Conservation (phyloP, 2,113 vertebrate species). For the Notothenia coriiceps region DNA sequence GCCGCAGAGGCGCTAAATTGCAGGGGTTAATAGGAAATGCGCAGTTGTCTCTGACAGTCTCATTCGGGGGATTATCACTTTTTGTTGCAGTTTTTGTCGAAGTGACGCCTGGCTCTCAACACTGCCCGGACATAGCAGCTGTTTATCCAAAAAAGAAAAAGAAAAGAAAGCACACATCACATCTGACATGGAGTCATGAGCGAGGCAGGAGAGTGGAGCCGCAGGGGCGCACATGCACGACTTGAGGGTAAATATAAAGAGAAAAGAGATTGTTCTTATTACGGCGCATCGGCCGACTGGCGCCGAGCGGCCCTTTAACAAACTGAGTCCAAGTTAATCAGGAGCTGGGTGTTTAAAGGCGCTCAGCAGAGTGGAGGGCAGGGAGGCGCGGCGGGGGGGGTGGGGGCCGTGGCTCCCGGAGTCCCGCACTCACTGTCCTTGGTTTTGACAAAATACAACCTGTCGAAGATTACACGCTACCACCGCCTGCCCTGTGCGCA, state of each 20-base stretch:
- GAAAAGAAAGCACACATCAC: slow-evolving; percentile 5
- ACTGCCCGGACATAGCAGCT: slow-evolving; percentile 47
- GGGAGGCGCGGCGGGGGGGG: slow-evolving; percentile 3
- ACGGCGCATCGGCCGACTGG: slow-evolving; percentile 90
- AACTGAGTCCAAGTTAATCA: slow-evolving; percentile 84
- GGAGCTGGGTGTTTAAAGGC: slow-evolving; percentile 77
- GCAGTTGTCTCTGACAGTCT: slow-evolving; percentile 51
- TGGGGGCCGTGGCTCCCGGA: slow-evolving; percentile 35
- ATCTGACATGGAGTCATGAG: slow-evolving; percentile 61
- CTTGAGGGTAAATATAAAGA: slow-evolving; percentile 91
- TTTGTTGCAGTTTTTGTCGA: slow-evolving; percentile 74
- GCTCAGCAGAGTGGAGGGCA: slow-evolving; percentile 66
- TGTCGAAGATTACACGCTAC: slow-evolving; percentile 53
- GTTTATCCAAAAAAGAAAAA: slow-evolving; percentile 35
- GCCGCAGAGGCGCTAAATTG: slow-evolving; percentile 21
- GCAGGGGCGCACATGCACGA: slow-evolving; percentile 80
- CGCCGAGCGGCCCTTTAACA: slow-evolving; percentile 89
- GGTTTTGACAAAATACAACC: slow-evolving; percentile 64
- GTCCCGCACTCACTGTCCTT: slow-evolving; percentile 49
- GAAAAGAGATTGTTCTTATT: slow-evolving; percentile 93
- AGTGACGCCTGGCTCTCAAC: slow-evolving; percentile 60
- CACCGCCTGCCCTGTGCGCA: slow-evolving; percentile 41
- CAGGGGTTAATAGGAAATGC: slow-evolving; percentile 64
- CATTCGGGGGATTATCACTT: slow-evolving; percentile 61
- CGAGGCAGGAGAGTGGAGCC: slow-evolving; percentile 49